A percentile compares a stretch with the other conserved stretches of the same genome.
Conservation (phyloP, 2,113 vertebrate species). For the Caracal caracal region DNA sequence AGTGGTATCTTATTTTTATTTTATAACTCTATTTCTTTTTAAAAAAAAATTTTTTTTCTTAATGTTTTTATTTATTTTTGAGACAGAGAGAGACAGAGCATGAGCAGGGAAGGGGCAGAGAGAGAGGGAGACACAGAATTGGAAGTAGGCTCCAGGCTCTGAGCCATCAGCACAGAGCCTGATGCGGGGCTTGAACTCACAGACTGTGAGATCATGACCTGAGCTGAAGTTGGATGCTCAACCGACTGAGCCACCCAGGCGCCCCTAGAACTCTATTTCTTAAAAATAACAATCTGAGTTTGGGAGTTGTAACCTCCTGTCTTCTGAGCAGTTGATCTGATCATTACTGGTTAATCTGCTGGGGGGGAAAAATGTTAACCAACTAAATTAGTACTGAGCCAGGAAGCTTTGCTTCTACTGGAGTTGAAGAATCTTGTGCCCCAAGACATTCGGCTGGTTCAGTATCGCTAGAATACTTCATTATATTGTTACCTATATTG, state of each 20-base stretch:
- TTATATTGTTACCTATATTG: background rate
- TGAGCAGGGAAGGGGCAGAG: too few relatives aligned
- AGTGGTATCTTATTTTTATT: slow-evolving; percentile 26
- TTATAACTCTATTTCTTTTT: background rate
- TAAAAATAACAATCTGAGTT: background rate
- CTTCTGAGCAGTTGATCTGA: background rate
- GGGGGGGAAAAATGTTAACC: background rate
- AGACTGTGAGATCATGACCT: too few relatives aligned
- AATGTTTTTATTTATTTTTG: too few relatives aligned
- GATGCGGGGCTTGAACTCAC: too few relatives aligned
- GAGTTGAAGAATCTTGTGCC: background rate
- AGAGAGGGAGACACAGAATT: too few relatives aligned
- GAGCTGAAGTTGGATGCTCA: too few relatives aligned
- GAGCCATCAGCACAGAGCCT: too few relatives aligned
- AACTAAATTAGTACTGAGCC: background rate
- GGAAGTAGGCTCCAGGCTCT: too few relatives aligned
- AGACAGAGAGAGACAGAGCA: too few relatives aligned
- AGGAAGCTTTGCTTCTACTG: background rate
- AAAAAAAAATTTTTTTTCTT: too few relatives aligned
- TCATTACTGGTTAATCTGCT: slow-evolving; percentile 18
- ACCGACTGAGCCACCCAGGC: too few relatives aligned
- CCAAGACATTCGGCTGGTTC: background rate
- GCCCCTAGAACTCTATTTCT: too few relatives aligned
- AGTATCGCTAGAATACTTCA: background rate
- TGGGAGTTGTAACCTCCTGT: slow-evolving; percentile 14